These are phyloP conservation scores for Drosophila bocqueti DNA, from an alignment of 1,140 invertebrate genomes.

Conservation along the genomic window DNA sequence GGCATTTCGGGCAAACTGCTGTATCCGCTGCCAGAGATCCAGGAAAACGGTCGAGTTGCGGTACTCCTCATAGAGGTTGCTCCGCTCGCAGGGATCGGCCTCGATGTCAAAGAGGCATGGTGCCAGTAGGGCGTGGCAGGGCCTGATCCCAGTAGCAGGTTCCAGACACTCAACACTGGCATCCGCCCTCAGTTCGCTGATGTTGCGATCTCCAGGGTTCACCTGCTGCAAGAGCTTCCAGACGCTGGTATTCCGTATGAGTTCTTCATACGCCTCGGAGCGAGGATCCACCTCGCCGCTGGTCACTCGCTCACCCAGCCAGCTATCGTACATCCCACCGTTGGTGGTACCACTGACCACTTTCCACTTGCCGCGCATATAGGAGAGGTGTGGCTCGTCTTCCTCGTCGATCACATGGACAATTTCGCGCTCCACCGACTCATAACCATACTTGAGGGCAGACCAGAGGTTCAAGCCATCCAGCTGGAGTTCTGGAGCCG, in stretches of 20 bases:
- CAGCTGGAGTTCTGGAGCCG: slow-evolving; percentile 83
- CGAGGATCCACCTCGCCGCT: slow-evolving; percentile 57
- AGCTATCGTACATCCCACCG: slow-evolving; percentile 85
- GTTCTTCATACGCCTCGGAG: slow-evolving; percentile 83
- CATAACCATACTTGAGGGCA: slow-evolving; percentile 85
- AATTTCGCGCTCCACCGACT: slow-evolving; percentile 87
- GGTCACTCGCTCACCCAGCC: slow-evolving; percentile 79
- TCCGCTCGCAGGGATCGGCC: slow-evolving; percentile 92
- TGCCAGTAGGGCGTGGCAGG: slow-evolving; percentile 83
- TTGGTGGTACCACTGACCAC: slow-evolving; percentile 88
- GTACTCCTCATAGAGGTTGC: slow-evolving; percentile 87
- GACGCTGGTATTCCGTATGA: slow-evolving; percentile 85
- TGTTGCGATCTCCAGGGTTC: slow-evolving; percentile 34
- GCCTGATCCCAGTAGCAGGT: not conserved
- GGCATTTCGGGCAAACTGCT: slow-evolving; percentile 47
- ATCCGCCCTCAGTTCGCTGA: slow-evolving; percentile 81
- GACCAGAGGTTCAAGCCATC: slow-evolving; percentile 92
- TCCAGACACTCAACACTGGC: slow-evolving; percentile 84
- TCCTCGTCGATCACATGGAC: slow-evolving; percentile 92
- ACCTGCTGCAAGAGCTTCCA: slow-evolving; percentile 63
- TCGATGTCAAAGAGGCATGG: slow-evolving; percentile 92
- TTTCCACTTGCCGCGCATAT: slow-evolving; percentile 90
- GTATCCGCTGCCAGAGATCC: slow-evolving; percentile 49
- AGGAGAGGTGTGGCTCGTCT: slow-evolving; percentile 87
- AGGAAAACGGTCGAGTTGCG: slow-evolving; percentile 42